Base-by-base conservation (phyloP, 2,113 vertebrate genomes). In the Sprattus sprattus region DNA sequence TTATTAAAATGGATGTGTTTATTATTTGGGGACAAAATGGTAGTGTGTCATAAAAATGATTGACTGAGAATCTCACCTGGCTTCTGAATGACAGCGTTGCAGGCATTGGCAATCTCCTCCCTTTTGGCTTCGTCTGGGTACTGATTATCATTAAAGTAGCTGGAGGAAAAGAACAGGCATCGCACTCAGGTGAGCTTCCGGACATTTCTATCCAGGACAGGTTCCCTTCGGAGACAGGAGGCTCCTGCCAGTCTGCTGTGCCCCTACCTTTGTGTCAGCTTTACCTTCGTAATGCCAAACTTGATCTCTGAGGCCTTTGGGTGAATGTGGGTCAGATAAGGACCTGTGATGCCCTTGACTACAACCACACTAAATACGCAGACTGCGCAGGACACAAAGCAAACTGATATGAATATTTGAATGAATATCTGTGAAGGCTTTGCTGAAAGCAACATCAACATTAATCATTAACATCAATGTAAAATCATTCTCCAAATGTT, bases 121-220 rank as follows among this genome's bases (percentile, higher is more conserved):
- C 98, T 95, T 93, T 98, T 99, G 28, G 98, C 97, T 92, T 99
- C 98, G 25, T 99, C 98, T 0, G 98, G 98, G 88, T 99, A 99
- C 89, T 99, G 98, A 92, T 99, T 99, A 90, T 99, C 98, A 90
- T 97, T 97, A 95, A 99, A 99, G 94, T 97, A 99, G 94, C 98
- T 99, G 93, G 3, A 45, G 0, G 8, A 22, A 10, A 44, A 45
- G 11, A 22, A 81, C 25, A 82, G 28, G 13, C 71, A 39, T 16
- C 3, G 13, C 7, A 78, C 64, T 2, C 28, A 78, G 28, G 71
- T 13, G 13, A 78, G 71, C 28, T 78, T 78, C 32, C 15, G 5
- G 13, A 78, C 13, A 75, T 75, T 28, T 75, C 25, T 28, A 32
- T 75, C 67, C 25, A 75, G 28, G 28, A 39, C 25, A 28, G 25